Evolutionary conservation across 2,113 vertebrate genomes (phyloP), one percentile per base, ranked within the genome.

Genomic region (Thalassoma bifasciatum): DNA sequence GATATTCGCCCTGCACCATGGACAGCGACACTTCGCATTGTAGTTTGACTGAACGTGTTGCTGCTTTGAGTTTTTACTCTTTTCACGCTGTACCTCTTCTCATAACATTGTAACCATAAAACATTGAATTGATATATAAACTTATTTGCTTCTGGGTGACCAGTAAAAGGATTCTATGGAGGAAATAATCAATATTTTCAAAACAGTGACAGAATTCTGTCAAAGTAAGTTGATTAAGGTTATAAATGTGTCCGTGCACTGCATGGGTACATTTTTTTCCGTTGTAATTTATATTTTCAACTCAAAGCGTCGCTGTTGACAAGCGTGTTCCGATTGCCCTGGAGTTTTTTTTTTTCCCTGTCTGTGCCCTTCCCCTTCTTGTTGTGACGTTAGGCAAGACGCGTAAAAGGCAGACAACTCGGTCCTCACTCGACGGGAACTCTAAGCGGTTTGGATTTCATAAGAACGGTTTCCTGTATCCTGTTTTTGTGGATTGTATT

Each of bases 101-200:
- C n/a, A n/a, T n/a, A n/a, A n/a, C n/a, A n/a, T n/a, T n/a, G n/a
- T n/a, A n/a, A n/a, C n/a, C n/a, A n/a, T n/a, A n/a, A n/a, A n/a
- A n/a, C n/a, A n/a, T n/a, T n/a, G n/a, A n/a, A n/a, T n/a, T n/a
- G n/a, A n/a, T n/a, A n/a, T n/a, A n/a, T n/a, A n/a, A n/a, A n/a
- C n/a, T n/a, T n/a, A n/a, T n/a, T n/a, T n/a, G n/a, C n/a, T n/a
- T n/a, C n/a, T 92, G 1, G 93, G 93, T 69, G 93, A 94, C 2
- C 80, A 44, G 86, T 75, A 54, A 83, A 90, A 66, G 62, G 74
- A 34, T 84, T 78, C 62, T 88, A 86, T 53, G 76, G 91, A 44
- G 86, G 88, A 8, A 89, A 82, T 46, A 92, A 91, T n/a, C n/a
- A n/a, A n/a, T n/a, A n/a, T n/a, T n/a, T n/a, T n/a, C 30, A 30